Base-by-base conservation (phyloP, 2,888 invertebrate genomes). In the Anagyrus pseudococci region DNA sequence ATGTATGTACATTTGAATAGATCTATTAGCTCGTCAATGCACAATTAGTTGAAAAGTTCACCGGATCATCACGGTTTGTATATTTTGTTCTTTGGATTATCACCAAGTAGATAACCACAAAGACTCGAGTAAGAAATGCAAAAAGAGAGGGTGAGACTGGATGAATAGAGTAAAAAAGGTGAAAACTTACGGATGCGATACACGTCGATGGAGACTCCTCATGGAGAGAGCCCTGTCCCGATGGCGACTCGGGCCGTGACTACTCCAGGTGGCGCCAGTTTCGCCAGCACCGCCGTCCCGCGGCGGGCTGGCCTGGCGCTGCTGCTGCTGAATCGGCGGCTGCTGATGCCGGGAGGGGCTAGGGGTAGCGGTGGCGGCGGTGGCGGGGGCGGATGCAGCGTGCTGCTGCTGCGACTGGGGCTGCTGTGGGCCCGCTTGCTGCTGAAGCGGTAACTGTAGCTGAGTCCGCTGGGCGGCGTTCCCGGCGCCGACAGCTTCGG, bases 111-210 rank as follows among this genome's bases (percentile, higher is more conserved):
- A n/a, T n/a, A n/a, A n/a, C n/a, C n/a, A n/a, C n/a, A n/a, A n/a
- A n/a, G n/a, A n/a, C n/a, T 41, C n/a, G 6, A 13, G 19, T 17
- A 43, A n/a, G 17, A 43, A 43, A 19, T 13, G n/a, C 15, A 15
- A n/a, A 44, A 55, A 33, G 2, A 0, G 3, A 25, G 23, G 23
- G 17, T 10, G 13, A 17, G 26, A 26, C 10, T n/a, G 19, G 3
- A 46, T 33, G 1, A 1, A 15, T 19, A 37, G 33, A 50, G n/a
- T 22, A 53, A 17, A n/a, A 17, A 6, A 10, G 6, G 37, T 47
- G n/a, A n/a, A n/a, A n/a, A 79, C 79, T 79, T 63, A 80, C 80
- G 80, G 80, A 71, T 80, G 79, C 61, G 80, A 79, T 68, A 80
- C 79, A 65, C 80, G 78, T 41, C 79, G 76, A 66, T 77, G 77